A percentile compares a stretch with the other conserved stretches of the same genome.
Conservation (phyloP, 2,797 vertebrate species). For the Melanotaenia pygmaea region DNA sequence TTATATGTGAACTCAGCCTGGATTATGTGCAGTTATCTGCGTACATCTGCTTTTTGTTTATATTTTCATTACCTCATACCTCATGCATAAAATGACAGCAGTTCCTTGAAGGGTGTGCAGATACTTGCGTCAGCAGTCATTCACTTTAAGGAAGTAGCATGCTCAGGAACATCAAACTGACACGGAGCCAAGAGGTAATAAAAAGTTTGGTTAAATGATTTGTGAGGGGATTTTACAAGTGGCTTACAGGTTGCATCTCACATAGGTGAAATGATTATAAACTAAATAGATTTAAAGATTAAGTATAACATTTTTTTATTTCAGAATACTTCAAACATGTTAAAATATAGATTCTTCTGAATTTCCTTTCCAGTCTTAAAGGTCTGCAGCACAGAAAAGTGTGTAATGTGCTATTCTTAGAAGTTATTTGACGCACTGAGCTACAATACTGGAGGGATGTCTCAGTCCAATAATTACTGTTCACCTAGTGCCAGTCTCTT, state of each 20-base stretch:
- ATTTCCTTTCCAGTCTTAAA: conserved; percentile 28
- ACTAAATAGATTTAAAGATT: background rate
- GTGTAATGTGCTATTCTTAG: conserved; percentile 64
- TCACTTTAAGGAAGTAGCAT: conserved; percentile 36
- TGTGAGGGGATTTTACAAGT: background rate
- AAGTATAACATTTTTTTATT: background rate
- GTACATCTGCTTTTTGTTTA: conserved; percentile 3
- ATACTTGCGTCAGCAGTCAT: conserved; percentile 45
- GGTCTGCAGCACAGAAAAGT: conserved; percentile 10
- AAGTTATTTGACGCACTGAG: conserved; percentile 68
- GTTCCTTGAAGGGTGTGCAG: conserved; percentile 48
- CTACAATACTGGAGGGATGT: conserved; percentile 68
- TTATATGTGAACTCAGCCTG: background rate
- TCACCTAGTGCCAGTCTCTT: conserved; percentile 69
- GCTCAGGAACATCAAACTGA: conserved; percentile 4
- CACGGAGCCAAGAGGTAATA: conserved; percentile 14
- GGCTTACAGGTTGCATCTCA: background rate
- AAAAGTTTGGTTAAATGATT: background rate
- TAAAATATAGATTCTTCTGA: conserved; percentile 19
- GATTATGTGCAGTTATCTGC: conserved; percentile 8
- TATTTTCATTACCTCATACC: background rate
- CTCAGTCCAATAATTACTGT: conserved; percentile 70
- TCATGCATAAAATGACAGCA: conserved; percentile 14
- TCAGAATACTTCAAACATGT: background rate
- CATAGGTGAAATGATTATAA: too few relatives aligned